phyloP scores from a whole-genome alignment of 2,797 vertebrate species.

The Columba guinea region DNA sequence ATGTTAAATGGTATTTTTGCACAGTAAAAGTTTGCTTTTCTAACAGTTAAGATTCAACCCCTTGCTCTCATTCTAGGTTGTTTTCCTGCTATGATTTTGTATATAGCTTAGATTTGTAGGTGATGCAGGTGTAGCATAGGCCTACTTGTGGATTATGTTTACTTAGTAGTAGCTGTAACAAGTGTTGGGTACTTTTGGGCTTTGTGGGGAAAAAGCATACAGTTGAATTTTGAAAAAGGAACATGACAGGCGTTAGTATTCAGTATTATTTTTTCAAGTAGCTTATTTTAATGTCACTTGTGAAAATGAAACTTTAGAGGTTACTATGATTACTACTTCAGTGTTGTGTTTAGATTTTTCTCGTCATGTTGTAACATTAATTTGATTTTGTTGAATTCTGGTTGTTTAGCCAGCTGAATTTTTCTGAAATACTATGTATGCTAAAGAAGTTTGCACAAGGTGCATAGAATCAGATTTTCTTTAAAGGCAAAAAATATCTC shows the following conservation, averaged over 20 bases:
- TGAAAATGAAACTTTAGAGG: neutral
- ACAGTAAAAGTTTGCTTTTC: neutral
- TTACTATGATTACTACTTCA: neutral
- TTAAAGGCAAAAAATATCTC: neutral
- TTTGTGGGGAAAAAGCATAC: neutral
- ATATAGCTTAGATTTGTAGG: neutral
- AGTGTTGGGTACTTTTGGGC: rapidly evolving
- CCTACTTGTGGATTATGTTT: neutral
- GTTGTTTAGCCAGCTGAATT: neutral
- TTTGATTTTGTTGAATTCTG: neutral
- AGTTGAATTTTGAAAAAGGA: neutral
- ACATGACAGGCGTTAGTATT: neutral
- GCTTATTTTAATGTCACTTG: neutral
- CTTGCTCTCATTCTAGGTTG: neutral
- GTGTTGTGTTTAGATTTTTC: neutral
- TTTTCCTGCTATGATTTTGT: neutral
- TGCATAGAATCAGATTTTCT: neutral
- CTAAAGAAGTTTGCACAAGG: neutral
- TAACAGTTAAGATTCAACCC: neutral
- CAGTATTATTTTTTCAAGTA: neutral
- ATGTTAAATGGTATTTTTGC: neutral
- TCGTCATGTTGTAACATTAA: neutral
- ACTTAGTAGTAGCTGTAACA: neutral
- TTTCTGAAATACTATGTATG: neutral
- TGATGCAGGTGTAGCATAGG: neutral